Percentiles rank a stretch among this genome's conserved stretches.
phyloP scores from a whole-genome alignment of 2,797 vertebrate species.

The Alosa sapidissima region DNA sequence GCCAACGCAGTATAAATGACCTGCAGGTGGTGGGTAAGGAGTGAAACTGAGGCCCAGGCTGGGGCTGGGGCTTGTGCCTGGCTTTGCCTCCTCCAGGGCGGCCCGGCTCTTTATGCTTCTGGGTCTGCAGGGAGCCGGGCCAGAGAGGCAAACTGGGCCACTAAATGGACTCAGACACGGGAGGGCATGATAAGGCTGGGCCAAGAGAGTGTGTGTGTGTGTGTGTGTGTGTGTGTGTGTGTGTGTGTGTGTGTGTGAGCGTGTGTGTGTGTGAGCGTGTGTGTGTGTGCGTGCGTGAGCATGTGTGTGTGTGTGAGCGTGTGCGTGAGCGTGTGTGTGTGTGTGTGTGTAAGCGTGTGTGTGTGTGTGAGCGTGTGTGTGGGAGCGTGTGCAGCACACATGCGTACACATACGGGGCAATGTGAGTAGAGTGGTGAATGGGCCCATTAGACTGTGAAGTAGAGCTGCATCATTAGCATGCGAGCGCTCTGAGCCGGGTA shows the following conservation, averaged over 20 bases:
- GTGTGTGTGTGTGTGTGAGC: slow-evolving; percentile 30
- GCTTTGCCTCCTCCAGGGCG: neutral
- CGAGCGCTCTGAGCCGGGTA: neutral
- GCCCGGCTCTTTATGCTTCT: neutral
- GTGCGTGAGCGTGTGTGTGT: neutral
- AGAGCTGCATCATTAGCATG: neutral
- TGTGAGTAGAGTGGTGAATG: slow-evolving; percentile 50
- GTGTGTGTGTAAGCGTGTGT: slow-evolving; percentile 54
- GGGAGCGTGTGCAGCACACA: neutral
- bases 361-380: slow-evolving; percentile 14
- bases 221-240: neutral
- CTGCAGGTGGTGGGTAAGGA: slow-evolving; percentile 3
- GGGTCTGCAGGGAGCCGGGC: neutral
- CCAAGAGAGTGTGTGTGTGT: neutral
- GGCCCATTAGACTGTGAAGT: neutral
- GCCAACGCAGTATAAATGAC: neutral
- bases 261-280: slow-evolving; percentile 30
- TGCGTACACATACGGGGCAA: neutral
- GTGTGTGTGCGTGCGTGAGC: slow-evolving; percentile 26
- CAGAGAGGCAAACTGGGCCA: neutral
- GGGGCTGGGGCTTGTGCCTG: neutral
- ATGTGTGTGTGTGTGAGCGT: neutral
- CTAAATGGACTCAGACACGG: neutral
- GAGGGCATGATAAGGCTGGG: neutral
- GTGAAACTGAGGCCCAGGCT: neutral